phyloP scores from a whole-genome alignment of 2,113 vertebrate species.

The Bubo blakistoni region DNA sequence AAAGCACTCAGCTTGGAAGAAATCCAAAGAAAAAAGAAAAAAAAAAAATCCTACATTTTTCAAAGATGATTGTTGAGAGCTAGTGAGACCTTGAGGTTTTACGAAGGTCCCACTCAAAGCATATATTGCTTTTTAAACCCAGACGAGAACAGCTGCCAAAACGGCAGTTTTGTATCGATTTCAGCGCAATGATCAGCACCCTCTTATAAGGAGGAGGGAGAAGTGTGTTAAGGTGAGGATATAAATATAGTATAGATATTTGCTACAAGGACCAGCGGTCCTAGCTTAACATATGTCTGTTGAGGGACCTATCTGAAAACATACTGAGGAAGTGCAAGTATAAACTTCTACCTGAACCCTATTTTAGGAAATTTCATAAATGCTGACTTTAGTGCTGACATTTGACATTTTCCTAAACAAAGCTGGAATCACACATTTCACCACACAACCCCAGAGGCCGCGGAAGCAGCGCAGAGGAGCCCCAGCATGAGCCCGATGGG shows the following conservation, averaged over 20 bases:
- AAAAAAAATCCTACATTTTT: not conserved
- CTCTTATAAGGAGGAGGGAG: not conserved
- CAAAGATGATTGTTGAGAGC: not conserved
- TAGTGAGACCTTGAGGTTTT: not conserved
- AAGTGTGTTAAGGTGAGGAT: not conserved
- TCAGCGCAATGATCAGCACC: not conserved
- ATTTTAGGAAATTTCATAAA: not conserved
- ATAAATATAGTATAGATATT: not conserved
- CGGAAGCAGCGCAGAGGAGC: fast-evolving
- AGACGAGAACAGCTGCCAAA: not conserved
- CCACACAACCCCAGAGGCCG: fast-evolving
- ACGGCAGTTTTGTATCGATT: fast-evolving
- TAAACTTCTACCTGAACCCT: not conserved
- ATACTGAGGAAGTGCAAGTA: not conserved
- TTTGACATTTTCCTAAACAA: not conserved
- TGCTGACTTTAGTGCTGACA: not conserved
- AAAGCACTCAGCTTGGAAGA: not conserved
- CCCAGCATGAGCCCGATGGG: fast-evolving
- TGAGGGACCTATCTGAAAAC: not conserved
- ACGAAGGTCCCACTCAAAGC: not conserved
- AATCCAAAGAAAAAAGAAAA: not conserved
- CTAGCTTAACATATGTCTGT: not conserved
- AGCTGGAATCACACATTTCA: not conserved
- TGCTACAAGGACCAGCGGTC: not conserved
- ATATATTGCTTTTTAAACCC: not conserved